These are phyloP conservation scores for Tiaroga cobitis DNA, from an alignment of 2,797 vertebrate genomes.

Conservation along the genomic window DNA sequence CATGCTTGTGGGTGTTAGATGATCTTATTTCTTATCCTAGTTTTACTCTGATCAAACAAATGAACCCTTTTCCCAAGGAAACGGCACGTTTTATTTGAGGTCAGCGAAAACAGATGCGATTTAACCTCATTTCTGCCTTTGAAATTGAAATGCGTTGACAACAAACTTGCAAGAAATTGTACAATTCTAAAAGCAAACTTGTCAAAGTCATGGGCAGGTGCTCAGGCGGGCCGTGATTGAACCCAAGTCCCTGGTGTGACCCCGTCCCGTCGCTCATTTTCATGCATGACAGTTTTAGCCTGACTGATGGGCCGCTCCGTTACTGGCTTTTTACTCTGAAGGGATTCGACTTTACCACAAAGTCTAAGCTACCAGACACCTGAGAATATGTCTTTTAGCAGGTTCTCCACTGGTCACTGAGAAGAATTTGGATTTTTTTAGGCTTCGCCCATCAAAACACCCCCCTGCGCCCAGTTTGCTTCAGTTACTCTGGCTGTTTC, in stretches of 20 bases:
- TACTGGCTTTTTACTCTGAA: constrained; percentile 43
- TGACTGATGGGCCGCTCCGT: constrained; percentile 45
- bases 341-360: constrained; percentile 46
- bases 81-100: neutral
- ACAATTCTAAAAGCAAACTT: constrained; percentile 39
- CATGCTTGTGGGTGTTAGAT: neutral
- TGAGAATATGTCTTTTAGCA: constrained; percentile 39
- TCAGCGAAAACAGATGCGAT: constrained; percentile 20
- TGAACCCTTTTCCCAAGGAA: constrained; percentile 6
- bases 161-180: constrained; percentile 21
- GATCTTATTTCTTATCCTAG: constrained; percentile 3
- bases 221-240: constrained; percentile 29
- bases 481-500: constrained; percentile 72
- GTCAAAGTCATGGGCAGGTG: constrained; percentile 41
- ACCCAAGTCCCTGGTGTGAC: constrained; percentile 48
- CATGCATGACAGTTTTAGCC: constrained; percentile 42
- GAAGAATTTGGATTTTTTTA: neutral
- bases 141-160: constrained; percentile 35
- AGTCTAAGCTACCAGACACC: constrained; percentile 35
- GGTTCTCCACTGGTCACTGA: constrained; percentile 25
- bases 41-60: constrained; percentile 34
- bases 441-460: neutral
- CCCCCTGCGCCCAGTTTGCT: constrained; percentile 66
- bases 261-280: constrained; percentile 35
- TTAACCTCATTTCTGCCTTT: constrained; percentile 36